Evolutionary conservation across 2,113 vertebrate species (phyloP).

Genomic region (Myotis davidii): DNA sequence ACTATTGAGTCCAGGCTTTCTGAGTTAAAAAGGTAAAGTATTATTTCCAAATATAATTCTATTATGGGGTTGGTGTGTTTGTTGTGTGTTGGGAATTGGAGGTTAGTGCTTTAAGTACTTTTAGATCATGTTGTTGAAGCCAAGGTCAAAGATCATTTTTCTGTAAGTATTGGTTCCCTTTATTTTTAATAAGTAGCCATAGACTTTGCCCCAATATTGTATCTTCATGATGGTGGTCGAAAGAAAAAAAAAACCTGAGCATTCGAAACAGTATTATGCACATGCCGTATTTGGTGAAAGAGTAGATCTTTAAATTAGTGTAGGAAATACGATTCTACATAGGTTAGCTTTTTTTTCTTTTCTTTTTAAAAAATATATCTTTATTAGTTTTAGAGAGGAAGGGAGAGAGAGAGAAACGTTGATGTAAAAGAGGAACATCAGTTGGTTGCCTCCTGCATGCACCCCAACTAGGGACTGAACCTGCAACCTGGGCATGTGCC

Average conservation of each 20-base stretch:
- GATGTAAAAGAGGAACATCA: too few relatives aligned
- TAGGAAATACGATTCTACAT: not conserved
- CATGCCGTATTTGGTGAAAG: not conserved
- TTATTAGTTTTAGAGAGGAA: too few relatives aligned
- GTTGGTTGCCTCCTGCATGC: too few relatives aligned
- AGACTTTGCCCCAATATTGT: not conserved
- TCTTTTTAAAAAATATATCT: too few relatives aligned
- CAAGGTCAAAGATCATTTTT: conserved; percentile 46
- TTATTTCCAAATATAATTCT: conserved; percentile 52
- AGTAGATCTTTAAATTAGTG: conserved; percentile 12
- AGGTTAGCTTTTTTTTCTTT: conserved; percentile 15
- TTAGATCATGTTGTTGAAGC: not conserved
- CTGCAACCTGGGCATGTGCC: too few relatives aligned
- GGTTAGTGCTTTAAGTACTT: conserved; percentile 14
- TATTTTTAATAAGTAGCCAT: conserved; percentile 19
- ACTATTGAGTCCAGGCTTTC: conserved; percentile 92
- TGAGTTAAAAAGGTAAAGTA: conserved; percentile 92
- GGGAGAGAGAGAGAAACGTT: too few relatives aligned
- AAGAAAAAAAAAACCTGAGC: not conserved
- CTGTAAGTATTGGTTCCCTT: not conserved
- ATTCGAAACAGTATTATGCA: not conserved
- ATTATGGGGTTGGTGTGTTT: not conserved
- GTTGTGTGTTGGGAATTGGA: not conserved
- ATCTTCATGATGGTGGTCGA: conserved; percentile 25
- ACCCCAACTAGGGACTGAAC: too few relatives aligned